Conservation (phyloP, 2,797 vertebrate species). For the Astyanax mexicanus region DNA sequence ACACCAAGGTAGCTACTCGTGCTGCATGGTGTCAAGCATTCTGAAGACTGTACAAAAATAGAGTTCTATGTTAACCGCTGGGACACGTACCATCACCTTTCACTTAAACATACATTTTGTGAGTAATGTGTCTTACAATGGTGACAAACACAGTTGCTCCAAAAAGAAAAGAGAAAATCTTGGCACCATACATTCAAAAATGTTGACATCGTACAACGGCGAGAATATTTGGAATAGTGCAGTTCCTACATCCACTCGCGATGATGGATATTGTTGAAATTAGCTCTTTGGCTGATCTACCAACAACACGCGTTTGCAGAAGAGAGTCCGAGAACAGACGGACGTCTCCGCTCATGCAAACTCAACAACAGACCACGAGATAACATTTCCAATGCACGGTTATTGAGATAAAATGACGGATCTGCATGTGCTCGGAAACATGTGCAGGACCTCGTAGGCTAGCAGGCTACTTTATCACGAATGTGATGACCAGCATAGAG, state of each 20-base stretch:
- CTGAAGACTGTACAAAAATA: conserved; percentile 51
- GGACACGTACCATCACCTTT: background rate
- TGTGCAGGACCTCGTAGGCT: conserved; percentile 10
- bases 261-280: conserved; percentile 3
- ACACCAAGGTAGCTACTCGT: background rate
- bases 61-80: conserved; percentile 30
- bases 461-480: conserved; percentile 30
- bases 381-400: conserved; percentile 16
- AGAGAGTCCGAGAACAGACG: background rate
- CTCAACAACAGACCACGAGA: conserved; percentile 14
- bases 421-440: background rate
- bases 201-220: conserved; percentile 26
- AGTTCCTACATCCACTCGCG: conserved; percentile 12
- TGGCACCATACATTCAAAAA: conserved; percentile 40
- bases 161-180: background rate
- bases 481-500: conserved; percentile 23
- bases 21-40: conserved; percentile 20
- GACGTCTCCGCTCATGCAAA: conserved; percentile 8
- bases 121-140: conserved; percentile 23
- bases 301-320: conserved; percentile 24
- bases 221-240: conserved; percentile 38
- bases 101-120: conserved; percentile 7
- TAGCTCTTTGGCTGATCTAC: conserved; percentile 51
- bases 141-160: conserved; percentile 16
- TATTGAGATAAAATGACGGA: conserved; percentile 7